Base-by-base conservation (phyloP, 2,888 invertebrate species). In the Ligdia adustata region DNA sequence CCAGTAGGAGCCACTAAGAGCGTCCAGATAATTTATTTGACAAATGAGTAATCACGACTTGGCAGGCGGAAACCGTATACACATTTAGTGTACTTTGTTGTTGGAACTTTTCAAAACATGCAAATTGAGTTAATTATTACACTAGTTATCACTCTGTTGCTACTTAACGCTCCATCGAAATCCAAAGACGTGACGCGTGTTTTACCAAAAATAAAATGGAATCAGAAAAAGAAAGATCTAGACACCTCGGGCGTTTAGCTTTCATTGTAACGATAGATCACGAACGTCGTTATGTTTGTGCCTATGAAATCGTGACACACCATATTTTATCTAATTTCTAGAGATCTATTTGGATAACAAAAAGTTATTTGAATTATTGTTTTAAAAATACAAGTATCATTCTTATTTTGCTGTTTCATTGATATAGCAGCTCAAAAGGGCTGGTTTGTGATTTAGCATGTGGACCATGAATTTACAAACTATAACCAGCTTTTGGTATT, bases 11-110 rank as follows among this genome's bases (percentile, higher is more conserved):
- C 33, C 52, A 42, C 44, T 46, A 38, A 55, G 46, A 35, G 52
- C 28, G 28, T 40, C 33, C 46, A 57, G 13, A 29, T 61, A 48
- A 40, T 47, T 54, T 60, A 62, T 62, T 60, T 57, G 46, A 57
- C 42, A 62, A 61, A 60, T 60, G 48, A 60, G 46, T 62, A 56
- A 59, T 54, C 58, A 60, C 58, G 58, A 54, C 48, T 50, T 38
- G 28, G 29, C 43, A 37, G 33, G 12, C 41, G 33, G 11, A 5
- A 37, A 7, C 16, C 16, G 11, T n/a, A 12, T 11, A 18, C 16
- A 16, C 26, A 18, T 12, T 27, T 37, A 15, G 15, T 22, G 33
- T 40, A 31, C 15, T 20, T 33, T 26, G 31, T 6, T 31, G 16
- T 34, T 50, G 32, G 18, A 32, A n/a, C 27, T 27, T 31, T 18